A percentile compares a stretch with the other conserved stretches of the same genome.
Conservation (phyloP, 53 echinoderm and acorn worm genomes). For the Pentamera pediparva region DNA sequence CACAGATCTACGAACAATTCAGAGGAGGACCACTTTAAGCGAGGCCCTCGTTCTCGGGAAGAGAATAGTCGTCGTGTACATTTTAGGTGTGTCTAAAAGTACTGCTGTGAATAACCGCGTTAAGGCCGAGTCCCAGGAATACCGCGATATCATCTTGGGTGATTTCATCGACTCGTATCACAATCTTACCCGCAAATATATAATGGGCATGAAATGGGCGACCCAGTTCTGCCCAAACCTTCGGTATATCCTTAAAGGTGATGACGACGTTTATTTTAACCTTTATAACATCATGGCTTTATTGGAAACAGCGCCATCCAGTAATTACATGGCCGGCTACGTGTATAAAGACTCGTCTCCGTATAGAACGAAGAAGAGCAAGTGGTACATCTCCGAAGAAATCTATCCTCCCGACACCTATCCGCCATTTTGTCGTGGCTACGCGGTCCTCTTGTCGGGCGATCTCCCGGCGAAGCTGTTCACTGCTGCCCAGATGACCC, state of each 20-base stretch:
- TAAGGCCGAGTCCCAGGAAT: not conserved
- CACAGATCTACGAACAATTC: not conserved
- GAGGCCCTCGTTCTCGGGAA: not conserved
- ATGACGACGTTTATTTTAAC: constrained; percentile 40
- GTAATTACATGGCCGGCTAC: constrained; percentile 28
- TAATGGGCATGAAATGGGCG: constrained; percentile 52
- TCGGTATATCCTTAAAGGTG: constrained; percentile 34
- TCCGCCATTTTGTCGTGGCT: constrained; percentile 43
- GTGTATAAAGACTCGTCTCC: constrained; percentile 23
- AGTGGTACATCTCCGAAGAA: constrained; percentile 31
- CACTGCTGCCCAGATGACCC: constrained; percentile 1
- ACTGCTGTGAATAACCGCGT: not conserved
- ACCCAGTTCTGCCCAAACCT: constrained; percentile 22
- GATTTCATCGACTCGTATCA: constrained; percentile 36
- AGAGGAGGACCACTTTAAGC: not conserved
- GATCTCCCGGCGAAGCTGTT: constrained; percentile 37
- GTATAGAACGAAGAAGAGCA: not conserved
- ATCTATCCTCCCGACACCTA: constrained; percentile 23
- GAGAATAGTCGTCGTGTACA: not conserved
- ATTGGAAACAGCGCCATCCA: constrained; percentile 7
- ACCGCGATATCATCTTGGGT: constrained; percentile 43
- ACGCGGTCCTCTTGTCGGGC: constrained; percentile 41
- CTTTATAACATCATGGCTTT: constrained; percentile 19
- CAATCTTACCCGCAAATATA: constrained; percentile 42
- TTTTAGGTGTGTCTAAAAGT: not conserved